These are phyloP conservation scores for Meloidogyne chitwoodi DNA, from an alignment of 1,140 invertebrate genomes.

Conservation along the genomic window DNA sequence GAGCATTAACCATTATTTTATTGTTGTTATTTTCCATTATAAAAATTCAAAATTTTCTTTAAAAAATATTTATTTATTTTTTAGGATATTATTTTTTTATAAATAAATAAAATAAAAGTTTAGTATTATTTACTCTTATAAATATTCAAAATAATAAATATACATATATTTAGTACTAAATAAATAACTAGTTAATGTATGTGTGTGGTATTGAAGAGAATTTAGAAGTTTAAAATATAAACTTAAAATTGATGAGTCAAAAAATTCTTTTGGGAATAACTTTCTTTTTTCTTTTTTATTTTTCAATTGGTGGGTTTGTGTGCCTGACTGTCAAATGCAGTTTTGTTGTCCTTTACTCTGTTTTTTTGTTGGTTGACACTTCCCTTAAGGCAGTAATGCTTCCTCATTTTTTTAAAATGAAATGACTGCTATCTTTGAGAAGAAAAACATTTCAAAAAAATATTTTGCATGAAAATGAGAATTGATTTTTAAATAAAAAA, in stretches of 20 bases:
- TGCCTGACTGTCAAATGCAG: neutral
- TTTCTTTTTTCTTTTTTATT: neutral
- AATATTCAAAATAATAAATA: too few species aligned
- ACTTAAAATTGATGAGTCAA: neutral
- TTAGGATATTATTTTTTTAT: too few species aligned
- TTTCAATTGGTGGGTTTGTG: neutral
- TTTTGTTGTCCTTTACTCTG: neutral
- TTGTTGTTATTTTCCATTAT: neutral
- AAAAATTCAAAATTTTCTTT: too few species aligned
- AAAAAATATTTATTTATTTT: too few species aligned
- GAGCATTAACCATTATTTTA: neutral
- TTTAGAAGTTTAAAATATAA: neutral
- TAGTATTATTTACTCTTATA: too few species aligned
- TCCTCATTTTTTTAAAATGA: neutral
- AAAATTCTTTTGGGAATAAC: neutral
- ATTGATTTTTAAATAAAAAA: neutral
- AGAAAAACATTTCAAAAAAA: neutral
- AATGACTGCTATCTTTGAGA: neutral
- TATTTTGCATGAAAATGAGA: neutral
- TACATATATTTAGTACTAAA: too few species aligned
- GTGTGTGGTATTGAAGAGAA: too few species aligned
- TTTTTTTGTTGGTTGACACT: neutral
- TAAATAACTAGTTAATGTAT: too few species aligned
- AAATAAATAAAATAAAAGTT: too few species aligned
- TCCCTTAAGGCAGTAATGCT: neutral